Percentiles rank a stretch among this genome's conserved stretches.
Evolutionary conservation across 2,113 vertebrate genomes (phyloP).

Genomic region (Gulo gulo): DNA sequence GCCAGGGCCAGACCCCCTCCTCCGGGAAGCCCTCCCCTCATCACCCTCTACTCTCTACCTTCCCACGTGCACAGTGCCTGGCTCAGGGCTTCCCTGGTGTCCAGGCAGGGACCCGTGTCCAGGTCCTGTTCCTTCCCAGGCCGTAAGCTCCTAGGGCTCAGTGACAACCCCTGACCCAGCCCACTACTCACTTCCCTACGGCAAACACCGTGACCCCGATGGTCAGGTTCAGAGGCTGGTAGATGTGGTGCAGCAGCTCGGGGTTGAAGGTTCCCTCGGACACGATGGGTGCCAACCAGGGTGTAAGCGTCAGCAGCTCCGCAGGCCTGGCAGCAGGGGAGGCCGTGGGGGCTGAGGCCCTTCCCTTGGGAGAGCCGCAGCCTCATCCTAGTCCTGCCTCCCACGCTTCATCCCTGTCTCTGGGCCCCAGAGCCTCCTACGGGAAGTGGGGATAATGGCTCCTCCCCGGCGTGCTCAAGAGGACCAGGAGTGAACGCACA

Average conservation of each 20-base stretch:
- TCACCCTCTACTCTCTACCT: background rate
- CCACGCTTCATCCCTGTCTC: rapidly evolving
- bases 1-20: background rate
- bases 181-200: slow-evolving; percentile 80
- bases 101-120: background rate
- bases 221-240: slow-evolving; percentile 77
- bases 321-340: slow-evolving; percentile 52
- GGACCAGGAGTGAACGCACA: background rate
- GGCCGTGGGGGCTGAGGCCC: background rate
- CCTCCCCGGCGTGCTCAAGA: background rate
- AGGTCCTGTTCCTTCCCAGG: background rate
- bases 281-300: slow-evolving; percentile 87
- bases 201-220: slow-evolving; percentile 83
- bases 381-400: background rate
- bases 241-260: slow-evolving; percentile 74
- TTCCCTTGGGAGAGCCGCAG: background rate
- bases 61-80: background rate
- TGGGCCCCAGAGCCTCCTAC: background rate
- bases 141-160: rapidly evolving
- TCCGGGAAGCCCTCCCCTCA: background rate
- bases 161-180: too few species aligned
- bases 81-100: background rate
- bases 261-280: slow-evolving; percentile 86
- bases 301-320: slow-evolving; percentile 80
- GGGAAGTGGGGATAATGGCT: background rate